phyloP scores from a whole-genome alignment of 2,888 invertebrate species.

The Adelognathus sp. region DNA sequence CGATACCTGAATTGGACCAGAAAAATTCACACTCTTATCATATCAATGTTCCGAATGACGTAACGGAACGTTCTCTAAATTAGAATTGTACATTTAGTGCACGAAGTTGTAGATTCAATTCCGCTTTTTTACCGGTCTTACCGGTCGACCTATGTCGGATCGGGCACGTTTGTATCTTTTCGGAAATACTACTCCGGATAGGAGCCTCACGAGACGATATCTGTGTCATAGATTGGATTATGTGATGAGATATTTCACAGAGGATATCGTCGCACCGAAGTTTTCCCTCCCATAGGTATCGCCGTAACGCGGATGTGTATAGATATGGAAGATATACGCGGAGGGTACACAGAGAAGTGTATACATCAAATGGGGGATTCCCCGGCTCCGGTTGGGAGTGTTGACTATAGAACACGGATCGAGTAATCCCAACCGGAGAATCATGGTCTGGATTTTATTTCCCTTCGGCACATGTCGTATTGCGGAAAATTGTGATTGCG shows the following conservation, averaged over 20 bases:
- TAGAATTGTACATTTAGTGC: neutral
- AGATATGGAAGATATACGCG: neutral
- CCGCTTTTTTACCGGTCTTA: neutral
- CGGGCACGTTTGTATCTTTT: neutral
- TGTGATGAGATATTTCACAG: constrained; percentile 47
- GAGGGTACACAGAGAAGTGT: neutral
- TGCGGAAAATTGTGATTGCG: constrained; percentile 12
- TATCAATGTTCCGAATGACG: neutral
- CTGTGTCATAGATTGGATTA: constrained; percentile 52
- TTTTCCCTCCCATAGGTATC: constrained; percentile 35
- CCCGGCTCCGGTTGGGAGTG: constrained; percentile 10
- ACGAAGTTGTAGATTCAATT: neutral
- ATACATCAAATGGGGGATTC: constrained; percentile 40
- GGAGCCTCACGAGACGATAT: constrained; percentile 36
- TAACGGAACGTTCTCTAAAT: too few species aligned
- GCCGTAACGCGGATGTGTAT: constrained; percentile 8
- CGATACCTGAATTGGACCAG: neutral
- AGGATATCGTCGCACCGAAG: constrained; percentile 45
- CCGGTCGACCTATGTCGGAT: neutral
- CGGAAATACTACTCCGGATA: neutral
- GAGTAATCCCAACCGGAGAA: constrained; percentile 1
- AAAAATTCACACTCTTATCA: neutral
- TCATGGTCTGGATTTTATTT: constrained; percentile 10
- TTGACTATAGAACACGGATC: constrained; percentile 21
- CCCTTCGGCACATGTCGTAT: neutral